These are phyloP conservation scores for Stenolophus ochropezus DNA, from an alignment of 2,888 invertebrate genomes.

Conservation along the genomic window DNA sequence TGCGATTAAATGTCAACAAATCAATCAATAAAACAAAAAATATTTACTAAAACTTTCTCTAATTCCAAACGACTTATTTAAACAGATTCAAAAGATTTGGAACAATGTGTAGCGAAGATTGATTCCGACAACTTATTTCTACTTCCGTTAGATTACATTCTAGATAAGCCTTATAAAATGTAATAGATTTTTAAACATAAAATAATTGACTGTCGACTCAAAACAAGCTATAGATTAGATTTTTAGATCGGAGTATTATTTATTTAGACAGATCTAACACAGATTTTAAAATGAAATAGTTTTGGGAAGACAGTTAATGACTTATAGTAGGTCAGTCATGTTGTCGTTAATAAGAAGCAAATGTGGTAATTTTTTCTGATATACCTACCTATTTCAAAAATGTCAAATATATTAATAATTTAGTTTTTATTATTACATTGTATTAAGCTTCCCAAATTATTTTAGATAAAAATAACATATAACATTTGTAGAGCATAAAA, in stretches of 20 bases:
- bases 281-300: not conserved
- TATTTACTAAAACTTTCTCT: constrained; percentile 16
- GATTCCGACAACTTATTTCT: not conserved
- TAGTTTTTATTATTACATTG: too few relatives aligned
- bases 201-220: not conserved
- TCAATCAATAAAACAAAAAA: constrained; percentile 42
- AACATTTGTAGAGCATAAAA: too few relatives aligned
- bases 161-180: not conserved
- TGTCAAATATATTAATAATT: too few relatives aligned
- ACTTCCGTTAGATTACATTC: constrained; percentile 1
- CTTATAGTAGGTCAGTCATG: too few relatives aligned
- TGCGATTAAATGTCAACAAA: constrained; percentile 47
- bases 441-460: too few relatives aligned
- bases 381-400: too few relatives aligned
- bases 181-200: not conserved
- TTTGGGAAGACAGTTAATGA: not conserved
- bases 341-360: too few relatives aligned
- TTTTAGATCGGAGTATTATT: not conserved
- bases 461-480: too few relatives aligned
- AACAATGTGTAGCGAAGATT: constrained; percentile 18
- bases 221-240: not conserved
- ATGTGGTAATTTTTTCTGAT: too few relatives aligned
- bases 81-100: not conserved
- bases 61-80: constrained; percentile 24
- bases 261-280: not conserved